Conservation (phyloP, 2,113 vertebrate species). For the Chauna torquata region DNA sequence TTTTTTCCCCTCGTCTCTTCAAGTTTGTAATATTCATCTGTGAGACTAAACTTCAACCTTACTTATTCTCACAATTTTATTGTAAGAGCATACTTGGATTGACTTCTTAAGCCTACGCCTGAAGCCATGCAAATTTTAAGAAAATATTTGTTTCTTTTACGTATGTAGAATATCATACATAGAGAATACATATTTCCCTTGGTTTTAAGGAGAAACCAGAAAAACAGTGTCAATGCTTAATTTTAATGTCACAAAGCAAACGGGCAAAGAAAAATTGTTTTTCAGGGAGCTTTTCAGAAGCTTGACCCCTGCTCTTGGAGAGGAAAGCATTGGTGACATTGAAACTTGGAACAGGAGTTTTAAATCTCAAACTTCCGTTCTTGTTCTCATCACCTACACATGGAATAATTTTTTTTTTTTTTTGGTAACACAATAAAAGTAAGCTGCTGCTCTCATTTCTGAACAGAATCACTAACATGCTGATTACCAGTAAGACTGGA, state of each 20-base stretch:
- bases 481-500: not conserved
- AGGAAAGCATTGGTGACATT: not conserved
- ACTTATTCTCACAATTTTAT: not conserved
- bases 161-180: not conserved
- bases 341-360: not conserved
- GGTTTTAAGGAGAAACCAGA: not conserved
- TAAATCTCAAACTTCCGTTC: not conserved
- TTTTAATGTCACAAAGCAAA: not conserved
- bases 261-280: not conserved
- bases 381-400: not conserved
- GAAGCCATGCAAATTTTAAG: not conserved
- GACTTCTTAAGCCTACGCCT: not conserved
- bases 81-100: not conserved
- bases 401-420: not conserved
- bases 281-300: not conserved
- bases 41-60: not conserved
- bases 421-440: not conserved
- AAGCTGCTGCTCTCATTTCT: not conserved
- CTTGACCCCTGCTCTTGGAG: fast-evolving
- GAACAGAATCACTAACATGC: not conserved
- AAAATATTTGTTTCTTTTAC: not conserved
- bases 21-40: not conserved
- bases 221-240: not conserved
- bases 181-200: not conserved
- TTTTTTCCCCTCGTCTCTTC: not conserved